These are phyloP conservation scores for Phrynocephalus forsythii DNA, from an alignment of 2,797 vertebrate species.

Conservation along the genomic window DNA sequence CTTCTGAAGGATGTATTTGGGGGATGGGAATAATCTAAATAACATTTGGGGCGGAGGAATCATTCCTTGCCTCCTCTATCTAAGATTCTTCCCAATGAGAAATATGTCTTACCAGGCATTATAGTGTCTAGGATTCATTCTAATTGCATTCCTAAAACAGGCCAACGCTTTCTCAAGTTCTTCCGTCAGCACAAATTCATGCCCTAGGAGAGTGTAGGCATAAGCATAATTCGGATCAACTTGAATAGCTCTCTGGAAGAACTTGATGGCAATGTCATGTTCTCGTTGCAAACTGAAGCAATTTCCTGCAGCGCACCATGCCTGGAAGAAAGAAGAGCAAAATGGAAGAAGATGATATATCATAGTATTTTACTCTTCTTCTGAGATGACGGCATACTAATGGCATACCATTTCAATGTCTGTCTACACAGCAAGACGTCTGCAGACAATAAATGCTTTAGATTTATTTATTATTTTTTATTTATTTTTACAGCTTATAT, in stretches of 20 bases:
- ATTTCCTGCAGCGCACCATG: conserved; percentile 98
- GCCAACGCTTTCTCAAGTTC: conserved; percentile 95
- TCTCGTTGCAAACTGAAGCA: conserved; percentile 98
- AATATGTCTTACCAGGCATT: conserved; percentile 89
- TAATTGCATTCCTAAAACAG: conserved; percentile 95
- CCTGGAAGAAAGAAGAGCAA: conserved; percentile 74
- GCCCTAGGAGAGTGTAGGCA: conserved; percentile 94
- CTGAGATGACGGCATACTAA: not conserved
- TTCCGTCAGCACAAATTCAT: conserved; percentile 96
- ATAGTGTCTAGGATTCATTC: conserved; percentile 95
- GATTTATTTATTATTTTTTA: too few species aligned
- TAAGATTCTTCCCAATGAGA: not conserved
- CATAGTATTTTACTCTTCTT: not conserved
- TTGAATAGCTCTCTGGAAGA: conserved; percentile 98
- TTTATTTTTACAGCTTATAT: too few species aligned
- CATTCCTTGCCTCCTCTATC: not conserved
- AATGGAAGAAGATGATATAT: not conserved
- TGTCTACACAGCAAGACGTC: not conserved
- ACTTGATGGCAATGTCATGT: conserved; percentile 98
- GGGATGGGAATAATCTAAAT: not conserved
- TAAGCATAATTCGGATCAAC: conserved; percentile 97
- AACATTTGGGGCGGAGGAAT: not conserved
- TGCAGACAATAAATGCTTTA: not conserved
- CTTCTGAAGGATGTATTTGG: not conserved
- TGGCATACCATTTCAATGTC: not conserved